Evolutionary conservation across 2,888 invertebrate species (phyloP).

Genomic region (Troides helena): DNA sequence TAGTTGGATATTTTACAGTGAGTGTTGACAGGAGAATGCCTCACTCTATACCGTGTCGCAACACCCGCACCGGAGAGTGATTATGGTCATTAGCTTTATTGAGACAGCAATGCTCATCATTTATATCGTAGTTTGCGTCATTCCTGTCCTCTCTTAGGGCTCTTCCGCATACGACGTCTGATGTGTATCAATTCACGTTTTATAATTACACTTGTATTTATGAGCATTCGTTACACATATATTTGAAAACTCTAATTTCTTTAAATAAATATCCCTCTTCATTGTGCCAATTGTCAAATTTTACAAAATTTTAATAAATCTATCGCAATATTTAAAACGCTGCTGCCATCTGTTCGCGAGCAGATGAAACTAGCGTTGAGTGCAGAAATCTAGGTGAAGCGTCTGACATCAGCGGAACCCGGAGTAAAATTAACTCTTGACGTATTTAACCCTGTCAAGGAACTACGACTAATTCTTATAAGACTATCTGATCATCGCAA

Average conservation of each 20-base stretch:
- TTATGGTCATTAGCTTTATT: too few relatives aligned
- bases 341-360: constrained; percentile 68
- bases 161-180: constrained; percentile 13
- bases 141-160: constrained; percentile 6
- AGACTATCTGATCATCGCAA: constrained; percentile 50
- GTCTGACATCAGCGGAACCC: constrained; percentile 73
- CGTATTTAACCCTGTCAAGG: constrained; percentile 54
- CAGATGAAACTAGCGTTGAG: constrained; percentile 58
- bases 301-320: constrained; percentile 15
- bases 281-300: background rate
- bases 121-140: constrained; percentile 27
- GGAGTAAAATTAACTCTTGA: constrained; percentile 77
- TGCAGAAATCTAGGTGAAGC: constrained; percentile 75
- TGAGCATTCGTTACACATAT: too few relatives aligned
- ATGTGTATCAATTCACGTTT: background rate
- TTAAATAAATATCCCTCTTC: too few relatives aligned
- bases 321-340: constrained; percentile 48
- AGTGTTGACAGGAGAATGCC: constrained; percentile 56
- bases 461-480: constrained; percentile 39
- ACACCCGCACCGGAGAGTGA: constrained; percentile 13
- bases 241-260: too few relatives aligned
- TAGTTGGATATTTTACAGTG: constrained; percentile 89
- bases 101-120: constrained; percentile 37
- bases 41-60: constrained; percentile 31
- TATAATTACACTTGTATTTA: too few relatives aligned